A percentile compares a stretch with the other conserved stretches of the same genome.
Conservation (phyloP, 2,113 vertebrate genomes). For the Hyperopisus bebe region DNA sequence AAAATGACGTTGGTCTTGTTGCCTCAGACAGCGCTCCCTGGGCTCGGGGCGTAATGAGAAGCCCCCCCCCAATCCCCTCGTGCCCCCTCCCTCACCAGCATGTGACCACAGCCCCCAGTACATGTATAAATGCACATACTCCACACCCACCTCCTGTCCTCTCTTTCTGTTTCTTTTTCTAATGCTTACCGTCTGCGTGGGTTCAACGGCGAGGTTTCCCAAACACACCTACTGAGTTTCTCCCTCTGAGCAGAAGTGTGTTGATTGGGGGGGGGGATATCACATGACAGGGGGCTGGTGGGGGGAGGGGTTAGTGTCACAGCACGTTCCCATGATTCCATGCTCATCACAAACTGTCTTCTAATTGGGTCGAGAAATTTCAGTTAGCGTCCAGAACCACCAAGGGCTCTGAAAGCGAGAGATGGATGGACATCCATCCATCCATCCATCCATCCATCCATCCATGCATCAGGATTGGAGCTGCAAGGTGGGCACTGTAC, state of each 20-base stretch:
- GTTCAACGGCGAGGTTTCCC: constrained; percentile 13
- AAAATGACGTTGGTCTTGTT: not conserved
- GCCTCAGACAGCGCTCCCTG: not conserved
- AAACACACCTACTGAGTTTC: not conserved
- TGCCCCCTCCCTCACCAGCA: not conserved
- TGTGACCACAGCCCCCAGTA: not conserved
- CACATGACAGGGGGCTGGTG: not conserved
- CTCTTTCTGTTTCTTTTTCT: not conserved
- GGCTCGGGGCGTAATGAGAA: not conserved
- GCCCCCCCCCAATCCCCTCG: not conserved
- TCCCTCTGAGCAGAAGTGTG: not conserved
- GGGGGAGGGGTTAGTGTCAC: not conserved
- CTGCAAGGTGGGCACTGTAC: not conserved
- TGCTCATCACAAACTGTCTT: not conserved
- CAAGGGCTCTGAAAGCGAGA: not conserved
- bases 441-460: not conserved
- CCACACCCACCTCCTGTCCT: not conserved
- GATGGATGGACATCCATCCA: not conserved
- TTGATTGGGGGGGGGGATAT: not conserved
- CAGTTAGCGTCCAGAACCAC: not conserved
- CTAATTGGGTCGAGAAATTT: not conserved
- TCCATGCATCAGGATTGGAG: not conserved
- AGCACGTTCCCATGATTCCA: not conserved
- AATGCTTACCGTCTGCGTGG: not conserved
- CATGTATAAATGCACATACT: constrained; percentile 18